These are phyloP conservation scores for Orthonevra nobilis DNA, from an alignment of 2,888 invertebrate species.

Conservation along the genomic window DNA sequence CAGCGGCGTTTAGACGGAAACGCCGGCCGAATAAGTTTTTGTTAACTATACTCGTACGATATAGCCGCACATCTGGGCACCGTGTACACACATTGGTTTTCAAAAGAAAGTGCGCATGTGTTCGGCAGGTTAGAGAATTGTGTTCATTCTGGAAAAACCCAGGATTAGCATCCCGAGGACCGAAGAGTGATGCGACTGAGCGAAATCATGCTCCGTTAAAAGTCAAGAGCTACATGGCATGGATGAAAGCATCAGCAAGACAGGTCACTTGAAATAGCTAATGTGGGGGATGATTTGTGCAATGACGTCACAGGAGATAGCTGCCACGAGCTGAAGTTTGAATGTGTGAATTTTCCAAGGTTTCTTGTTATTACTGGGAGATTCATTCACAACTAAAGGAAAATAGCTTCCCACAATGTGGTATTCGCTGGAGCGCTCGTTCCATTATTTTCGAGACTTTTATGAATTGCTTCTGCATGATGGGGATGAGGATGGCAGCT, in stretches of 20 bases:
- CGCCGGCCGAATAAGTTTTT: conserved; percentile 23
- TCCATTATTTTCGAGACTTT: too few species aligned
- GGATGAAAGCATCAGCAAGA: conserved; percentile 19
- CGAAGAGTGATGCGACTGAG: conserved; percentile 21
- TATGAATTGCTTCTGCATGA: too few species aligned
- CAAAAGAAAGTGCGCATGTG: conserved; percentile 15
- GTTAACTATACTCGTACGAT: conserved; percentile 5
- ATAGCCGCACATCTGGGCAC: conserved; percentile 1
- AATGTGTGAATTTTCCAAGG: too few species aligned
- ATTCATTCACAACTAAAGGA: too few species aligned
- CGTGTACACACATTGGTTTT: conserved; percentile 12
- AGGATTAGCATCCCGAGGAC: conserved; percentile 3
- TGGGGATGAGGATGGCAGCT: too few species aligned
- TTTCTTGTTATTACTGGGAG: too few species aligned
- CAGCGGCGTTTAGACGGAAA: too few species aligned
- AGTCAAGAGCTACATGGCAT: background rate
- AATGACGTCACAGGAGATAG: conserved; percentile 32
- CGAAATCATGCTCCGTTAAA: conserved; percentile 31
- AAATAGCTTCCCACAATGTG: too few species aligned
- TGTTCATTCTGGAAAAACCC: conserved; percentile 42
- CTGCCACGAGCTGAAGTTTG: background rate
- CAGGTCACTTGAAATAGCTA: background rate
- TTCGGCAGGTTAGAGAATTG: background rate
- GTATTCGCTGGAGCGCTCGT: too few species aligned
- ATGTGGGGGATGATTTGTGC: background rate